phyloP scores from a whole-genome alignment of 2,888 invertebrate species.

The Sinotaia quadrata region DNA sequence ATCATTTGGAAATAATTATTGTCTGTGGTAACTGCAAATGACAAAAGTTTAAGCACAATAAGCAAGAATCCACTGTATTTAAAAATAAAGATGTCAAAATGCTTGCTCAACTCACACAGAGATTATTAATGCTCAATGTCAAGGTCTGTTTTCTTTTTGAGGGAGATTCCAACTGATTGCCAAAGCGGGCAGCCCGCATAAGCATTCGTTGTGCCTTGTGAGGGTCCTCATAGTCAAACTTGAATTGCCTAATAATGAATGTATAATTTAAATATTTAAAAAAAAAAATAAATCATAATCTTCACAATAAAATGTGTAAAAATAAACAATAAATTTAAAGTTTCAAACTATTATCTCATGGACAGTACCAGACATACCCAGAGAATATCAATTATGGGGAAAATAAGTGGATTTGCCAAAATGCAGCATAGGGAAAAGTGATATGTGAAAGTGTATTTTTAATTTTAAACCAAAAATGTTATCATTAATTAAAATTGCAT shows the following conservation, averaged over 20 bases:
- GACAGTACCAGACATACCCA: too few species aligned
- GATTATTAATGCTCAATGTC: conserved; percentile 59
- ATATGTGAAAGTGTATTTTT: too few species aligned
- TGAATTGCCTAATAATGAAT: conserved; percentile 24
- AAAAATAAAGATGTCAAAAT: too few species aligned
- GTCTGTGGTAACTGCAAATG: too few species aligned
- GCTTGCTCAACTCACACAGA: conserved; percentile 4
- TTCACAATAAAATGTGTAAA: neutral
- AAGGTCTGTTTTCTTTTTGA: conserved; percentile 47
- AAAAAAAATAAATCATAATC: neutral
- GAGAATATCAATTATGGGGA: too few species aligned
- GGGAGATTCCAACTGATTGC: conserved; percentile 53
- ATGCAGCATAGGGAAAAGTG: too few species aligned
- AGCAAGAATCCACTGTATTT: too few species aligned
- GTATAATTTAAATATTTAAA: neutral
- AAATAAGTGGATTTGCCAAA: too few species aligned
- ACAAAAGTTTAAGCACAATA: too few species aligned
- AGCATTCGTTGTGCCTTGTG: conserved; percentile 58
- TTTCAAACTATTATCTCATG: neutral
- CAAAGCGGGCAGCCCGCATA: conserved; percentile 91
- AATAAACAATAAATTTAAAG: neutral
- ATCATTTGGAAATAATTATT: too few species aligned
- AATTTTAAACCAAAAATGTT: too few species aligned
- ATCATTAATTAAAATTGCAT: too few species aligned
- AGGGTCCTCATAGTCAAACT: conserved; percentile 53